phyloP scores from a whole-genome alignment of 2,888 invertebrate species.

The Matsumyia berberina region DNA sequence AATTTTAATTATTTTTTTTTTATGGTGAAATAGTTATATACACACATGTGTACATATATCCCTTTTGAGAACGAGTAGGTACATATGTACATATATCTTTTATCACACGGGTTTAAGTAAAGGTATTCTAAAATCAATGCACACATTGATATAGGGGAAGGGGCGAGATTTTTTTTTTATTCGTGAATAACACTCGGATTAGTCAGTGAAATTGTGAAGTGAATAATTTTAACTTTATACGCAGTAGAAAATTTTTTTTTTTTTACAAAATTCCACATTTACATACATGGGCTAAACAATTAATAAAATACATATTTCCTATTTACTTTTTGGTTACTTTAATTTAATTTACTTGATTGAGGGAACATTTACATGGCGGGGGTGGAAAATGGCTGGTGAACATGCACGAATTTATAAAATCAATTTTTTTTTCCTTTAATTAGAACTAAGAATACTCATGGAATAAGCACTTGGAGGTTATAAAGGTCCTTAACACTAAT shows the following conservation, averaged over 20 bases:
- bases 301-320: neutral
- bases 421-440: too few relatives aligned
- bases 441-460: too few relatives aligned
- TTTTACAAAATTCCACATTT: too few relatives aligned
- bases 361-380: too few relatives aligned
- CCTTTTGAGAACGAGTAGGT: constrained; percentile 1
- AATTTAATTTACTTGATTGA: too few relatives aligned
- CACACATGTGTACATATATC: neutral
- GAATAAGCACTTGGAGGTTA: neutral
- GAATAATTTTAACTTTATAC: neutral
- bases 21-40: constrained; percentile 28
- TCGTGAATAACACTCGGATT: constrained; percentile 34
- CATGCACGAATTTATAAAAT: too few relatives aligned
- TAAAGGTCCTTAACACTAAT: neutral
- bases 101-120: constrained; percentile 40
- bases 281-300: too few relatives aligned
- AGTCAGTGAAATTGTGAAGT: constrained; percentile 20
- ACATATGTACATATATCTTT: constrained; percentile 25
- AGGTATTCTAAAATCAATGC: constrained; percentile 58
- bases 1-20: neutral
- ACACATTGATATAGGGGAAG: constrained; percentile 15
- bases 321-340: too few relatives aligned
- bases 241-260: constrained; percentile 6
- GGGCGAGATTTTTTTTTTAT: constrained; percentile 13
- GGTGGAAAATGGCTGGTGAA: too few relatives aligned